phyloP scores from a whole-genome alignment of 2,888 invertebrate species.

The Macrophya annulata region DNA sequence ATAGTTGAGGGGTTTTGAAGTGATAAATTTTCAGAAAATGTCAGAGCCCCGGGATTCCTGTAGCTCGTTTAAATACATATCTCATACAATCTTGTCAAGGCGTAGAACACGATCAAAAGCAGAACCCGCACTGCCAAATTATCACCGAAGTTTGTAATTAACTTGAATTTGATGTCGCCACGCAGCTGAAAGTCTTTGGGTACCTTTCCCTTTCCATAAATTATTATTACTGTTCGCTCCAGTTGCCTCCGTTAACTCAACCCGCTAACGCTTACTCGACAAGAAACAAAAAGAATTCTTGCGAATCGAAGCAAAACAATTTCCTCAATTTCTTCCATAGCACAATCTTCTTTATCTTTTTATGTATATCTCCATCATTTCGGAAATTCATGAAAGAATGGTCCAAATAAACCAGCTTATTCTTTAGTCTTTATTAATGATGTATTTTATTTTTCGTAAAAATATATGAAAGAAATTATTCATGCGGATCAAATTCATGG shows the following conservation, averaged over 20 bases:
- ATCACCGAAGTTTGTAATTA: conserved; percentile 47
- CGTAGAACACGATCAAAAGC: conserved; percentile 47
- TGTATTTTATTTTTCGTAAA: not conserved
- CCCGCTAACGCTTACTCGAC: not conserved
- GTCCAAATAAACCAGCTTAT: not conserved
- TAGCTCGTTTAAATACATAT: conserved; percentile 44
- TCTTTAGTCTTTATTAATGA: not conserved
- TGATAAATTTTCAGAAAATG: conserved; percentile 3
- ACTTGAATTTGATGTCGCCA: conserved; percentile 41
- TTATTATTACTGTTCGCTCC: conserved; percentile 36
- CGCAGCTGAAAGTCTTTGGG: conserved; percentile 23
- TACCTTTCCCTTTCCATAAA: conserved; percentile 1
- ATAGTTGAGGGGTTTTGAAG: not conserved
- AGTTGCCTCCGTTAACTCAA: conserved; percentile 15
- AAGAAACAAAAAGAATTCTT: not conserved
- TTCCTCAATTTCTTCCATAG: not conserved
- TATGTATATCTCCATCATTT: conserved; percentile 2
- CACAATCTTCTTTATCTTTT: not conserved
- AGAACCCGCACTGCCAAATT: conserved; percentile 45
- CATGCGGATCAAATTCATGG: no score
- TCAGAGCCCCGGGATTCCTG: not conserved
- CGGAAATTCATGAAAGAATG: not conserved
- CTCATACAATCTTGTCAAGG: conserved; percentile 35
- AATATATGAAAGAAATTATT: not conserved
- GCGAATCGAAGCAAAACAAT: not conserved